A percentile compares a stretch with the other conserved stretches of the same genome.
Conservation (phyloP, 2,797 vertebrate genomes). For the Cyclura pinguis region DNA sequence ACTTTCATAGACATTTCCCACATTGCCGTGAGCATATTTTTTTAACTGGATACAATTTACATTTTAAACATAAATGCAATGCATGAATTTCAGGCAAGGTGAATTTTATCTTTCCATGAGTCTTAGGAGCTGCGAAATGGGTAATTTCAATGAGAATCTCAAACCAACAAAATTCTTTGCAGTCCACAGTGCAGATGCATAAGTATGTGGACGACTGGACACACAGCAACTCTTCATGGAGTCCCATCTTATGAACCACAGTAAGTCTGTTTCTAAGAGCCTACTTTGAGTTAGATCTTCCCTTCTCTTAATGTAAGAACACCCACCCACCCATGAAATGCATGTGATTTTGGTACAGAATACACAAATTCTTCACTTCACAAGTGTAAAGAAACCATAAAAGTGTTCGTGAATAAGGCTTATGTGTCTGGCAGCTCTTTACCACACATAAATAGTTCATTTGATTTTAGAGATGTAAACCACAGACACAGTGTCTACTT, state of each 20-base stretch:
- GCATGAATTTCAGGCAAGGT: too few relatives aligned
- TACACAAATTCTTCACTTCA: conserved; percentile 71
- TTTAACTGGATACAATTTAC: too few relatives aligned
- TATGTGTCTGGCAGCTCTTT: conserved; percentile 75
- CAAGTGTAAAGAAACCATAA: conserved; percentile 79
- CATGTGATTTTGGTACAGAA: conserved; percentile 63
- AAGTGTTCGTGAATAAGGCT: conserved; percentile 78
- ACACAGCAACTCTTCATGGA: not conserved
- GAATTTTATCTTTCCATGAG: too few relatives aligned
- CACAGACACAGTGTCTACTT: conserved; percentile 81
- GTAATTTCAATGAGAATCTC: too few relatives aligned
- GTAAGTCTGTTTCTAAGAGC: not conserved
- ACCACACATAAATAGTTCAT: conserved; percentile 76
- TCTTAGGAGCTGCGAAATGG: too few relatives aligned
- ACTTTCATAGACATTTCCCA: too few relatives aligned
- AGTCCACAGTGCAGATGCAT: not conserved
- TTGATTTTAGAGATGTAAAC: conserved; percentile 80
- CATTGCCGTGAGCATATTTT: too few relatives aligned
- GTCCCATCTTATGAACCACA: not conserved
- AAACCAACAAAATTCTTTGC: too few relatives aligned
- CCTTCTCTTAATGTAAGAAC: conserved; percentile 54
- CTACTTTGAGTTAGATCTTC: conserved; percentile 49
- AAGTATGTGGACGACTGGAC: not conserved
- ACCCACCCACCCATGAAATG: conserved; percentile 57
- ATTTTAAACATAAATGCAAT: too few relatives aligned